Evolutionary conservation across 2,888 invertebrate genomes (phyloP).

Genomic region (Apeira syringaria): DNA sequence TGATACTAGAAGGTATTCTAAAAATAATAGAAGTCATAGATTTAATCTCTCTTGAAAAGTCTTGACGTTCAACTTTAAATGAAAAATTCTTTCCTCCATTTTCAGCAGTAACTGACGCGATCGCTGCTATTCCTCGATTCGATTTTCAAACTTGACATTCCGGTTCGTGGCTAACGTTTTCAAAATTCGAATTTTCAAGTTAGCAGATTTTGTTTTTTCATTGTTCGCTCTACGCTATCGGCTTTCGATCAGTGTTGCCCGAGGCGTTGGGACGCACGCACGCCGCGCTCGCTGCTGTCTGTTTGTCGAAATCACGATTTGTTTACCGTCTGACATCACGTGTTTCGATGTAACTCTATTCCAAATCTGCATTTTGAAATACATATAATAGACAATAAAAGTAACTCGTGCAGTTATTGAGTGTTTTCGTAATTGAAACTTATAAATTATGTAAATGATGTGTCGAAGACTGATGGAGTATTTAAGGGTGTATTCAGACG

Average conservation of each 20-base stretch:
- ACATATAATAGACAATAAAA: background rate
- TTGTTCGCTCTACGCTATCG: conserved; percentile 52
- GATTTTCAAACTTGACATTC: conserved; percentile 19
- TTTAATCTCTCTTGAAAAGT: no score
- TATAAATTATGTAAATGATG: conserved; percentile 2
- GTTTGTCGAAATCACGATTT: conserved; percentile 34
- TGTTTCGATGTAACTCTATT: conserved; percentile 29
- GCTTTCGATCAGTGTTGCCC: conserved; percentile 67
- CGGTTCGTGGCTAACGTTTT: conserved; percentile 23
- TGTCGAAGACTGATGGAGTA: conserved; percentile 13
- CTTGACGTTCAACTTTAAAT: conserved; percentile 10
- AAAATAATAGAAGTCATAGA: no score
- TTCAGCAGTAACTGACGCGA: conserved; percentile 1
- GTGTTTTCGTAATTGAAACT: background rate
- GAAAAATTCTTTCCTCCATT: conserved; percentile 13
- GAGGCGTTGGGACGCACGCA: conserved; percentile 59
- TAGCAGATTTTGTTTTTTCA: conserved; percentile 33
- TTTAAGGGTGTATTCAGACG: conserved; percentile 22
- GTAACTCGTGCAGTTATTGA: background rate
- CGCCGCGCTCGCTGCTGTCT: conserved; percentile 38
- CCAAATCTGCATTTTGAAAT: conserved; percentile 7
- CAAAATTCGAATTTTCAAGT: conserved; percentile 23
- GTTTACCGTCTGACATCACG: conserved; percentile 54
- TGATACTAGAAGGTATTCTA: no score
- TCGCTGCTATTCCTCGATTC: conserved; percentile 1